These are phyloP conservation scores for Oryctes rhinoceros DNA, from an alignment of 1,140 invertebrate genomes.

Conservation along the genomic window DNA sequence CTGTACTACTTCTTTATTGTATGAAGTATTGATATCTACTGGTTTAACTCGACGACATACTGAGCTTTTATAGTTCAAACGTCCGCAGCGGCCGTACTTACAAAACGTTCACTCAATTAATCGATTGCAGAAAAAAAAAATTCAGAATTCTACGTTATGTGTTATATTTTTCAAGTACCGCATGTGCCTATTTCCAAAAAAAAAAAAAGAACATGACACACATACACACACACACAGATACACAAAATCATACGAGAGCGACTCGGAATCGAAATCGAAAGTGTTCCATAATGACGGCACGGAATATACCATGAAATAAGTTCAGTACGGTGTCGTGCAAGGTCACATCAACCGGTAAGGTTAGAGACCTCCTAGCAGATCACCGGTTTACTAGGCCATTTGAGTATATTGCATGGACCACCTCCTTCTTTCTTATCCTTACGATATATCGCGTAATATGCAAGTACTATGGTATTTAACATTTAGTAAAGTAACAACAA, in stretches of 20 bases:
- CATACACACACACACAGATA: too few relatives aligned
- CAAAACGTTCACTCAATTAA: slow-evolving; percentile 11
- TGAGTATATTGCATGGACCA: slow-evolving; percentile 8
- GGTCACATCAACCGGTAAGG: slow-evolving; percentile 5
- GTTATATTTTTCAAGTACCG: slow-evolving; percentile 3
- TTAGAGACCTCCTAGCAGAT: slow-evolving; percentile 9
- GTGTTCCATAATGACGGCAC: neutral
- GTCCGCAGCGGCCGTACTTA: neutral
- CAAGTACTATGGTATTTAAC: too few relatives aligned
- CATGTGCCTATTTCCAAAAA: slow-evolving; percentile 12
- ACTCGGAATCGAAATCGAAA: slow-evolving; percentile 12
- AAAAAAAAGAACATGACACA: neutral
- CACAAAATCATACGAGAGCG: too few relatives aligned
- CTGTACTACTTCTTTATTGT: neutral
- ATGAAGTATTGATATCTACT: slow-evolving; percentile 10
- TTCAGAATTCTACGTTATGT: slow-evolving; percentile 8
- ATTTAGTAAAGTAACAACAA: too few relatives aligned
- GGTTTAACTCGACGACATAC: neutral
- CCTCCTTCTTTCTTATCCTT: neutral
- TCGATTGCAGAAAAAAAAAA: neutral
- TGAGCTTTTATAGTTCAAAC: slow-evolving; percentile 18
- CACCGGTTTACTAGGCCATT: slow-evolving; percentile 17
- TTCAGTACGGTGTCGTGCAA: slow-evolving; percentile 5
- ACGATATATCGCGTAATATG: too few relatives aligned
- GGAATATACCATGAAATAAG: neutral